Conservation (phyloP, 92 coral and sea anemone genomes). For the Porites divaricata region DNA sequence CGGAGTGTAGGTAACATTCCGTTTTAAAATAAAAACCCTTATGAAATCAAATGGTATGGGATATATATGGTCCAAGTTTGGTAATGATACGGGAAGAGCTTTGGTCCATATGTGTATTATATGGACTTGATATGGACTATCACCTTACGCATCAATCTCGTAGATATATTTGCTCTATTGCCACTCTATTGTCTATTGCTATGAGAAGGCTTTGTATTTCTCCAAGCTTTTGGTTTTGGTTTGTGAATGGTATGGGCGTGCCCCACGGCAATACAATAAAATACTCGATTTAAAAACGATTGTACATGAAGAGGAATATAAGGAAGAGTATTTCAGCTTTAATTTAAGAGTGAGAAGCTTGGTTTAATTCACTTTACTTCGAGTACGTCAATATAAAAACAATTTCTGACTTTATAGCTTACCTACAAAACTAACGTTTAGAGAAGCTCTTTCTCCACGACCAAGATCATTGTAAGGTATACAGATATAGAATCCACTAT, state of each 20-base stretch:
- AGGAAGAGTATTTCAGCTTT: too few relatives aligned
- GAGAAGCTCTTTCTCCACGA: conserved; percentile 50
- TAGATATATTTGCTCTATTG: not conserved
- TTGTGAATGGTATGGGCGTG: not conserved
- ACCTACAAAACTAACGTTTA: conserved; percentile 60
- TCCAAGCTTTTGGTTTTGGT: not conserved
- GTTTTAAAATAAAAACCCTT: not conserved
- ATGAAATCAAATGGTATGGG: conserved; percentile 30
- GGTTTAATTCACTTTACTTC: too few relatives aligned
- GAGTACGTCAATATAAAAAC: too few relatives aligned
- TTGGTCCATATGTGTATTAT: conserved; percentile 23
- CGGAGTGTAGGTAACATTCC: too few relatives aligned
- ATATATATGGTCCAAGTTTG: conserved; percentile 33
- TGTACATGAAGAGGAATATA: too few relatives aligned
- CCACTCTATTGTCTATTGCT: not conserved
- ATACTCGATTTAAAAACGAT: not conserved
- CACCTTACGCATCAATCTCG: not conserved
- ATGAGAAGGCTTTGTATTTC: not conserved
- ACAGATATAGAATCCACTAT: conserved; percentile 80
- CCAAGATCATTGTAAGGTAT: conserved; percentile 85
- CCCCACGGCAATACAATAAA: not conserved
- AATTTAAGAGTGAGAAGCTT: too few relatives aligned
- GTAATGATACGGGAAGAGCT: conserved; percentile 23
- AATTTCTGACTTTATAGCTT: conserved; percentile 3
- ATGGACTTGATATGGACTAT: not conserved